phyloP scores from a whole-genome alignment of 2,888 invertebrate species.

The Ennomos quercinarius region DNA sequence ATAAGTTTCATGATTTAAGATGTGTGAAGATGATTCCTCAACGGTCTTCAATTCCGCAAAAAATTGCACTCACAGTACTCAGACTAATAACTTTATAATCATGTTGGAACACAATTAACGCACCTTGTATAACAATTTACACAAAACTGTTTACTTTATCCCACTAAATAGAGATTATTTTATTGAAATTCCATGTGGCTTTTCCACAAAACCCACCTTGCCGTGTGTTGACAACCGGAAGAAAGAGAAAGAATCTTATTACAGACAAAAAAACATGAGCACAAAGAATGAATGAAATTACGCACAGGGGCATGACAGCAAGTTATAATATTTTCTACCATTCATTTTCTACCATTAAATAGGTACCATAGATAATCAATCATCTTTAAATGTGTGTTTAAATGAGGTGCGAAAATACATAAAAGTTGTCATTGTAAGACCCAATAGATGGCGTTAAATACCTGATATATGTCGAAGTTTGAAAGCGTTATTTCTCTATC shows the following conservation, averaged over 20 bases:
- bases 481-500: no score
- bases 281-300: slow-evolving; percentile 24
- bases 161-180: slow-evolving; percentile 46
- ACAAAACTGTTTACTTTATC: slow-evolving; percentile 22
- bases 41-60: slow-evolving; percentile 2
- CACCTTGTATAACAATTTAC: slow-evolving; percentile 33
- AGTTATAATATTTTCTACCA: slow-evolving; percentile 27
- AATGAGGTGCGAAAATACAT: no score
- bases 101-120: slow-evolving; percentile 35
- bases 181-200: slow-evolving; percentile 73
- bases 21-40: slow-evolving; percentile 10
- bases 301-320: slow-evolving; percentile 34
- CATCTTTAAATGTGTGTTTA: no score
- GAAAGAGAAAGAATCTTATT: slow-evolving; percentile 56
- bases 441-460: no score
- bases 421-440: no score
- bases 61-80: slow-evolving; percentile 20
- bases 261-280: no score
- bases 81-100: slow-evolving; percentile 1
- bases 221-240: slow-evolving; percentile 80
- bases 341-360: no score
- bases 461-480: no score
- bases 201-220: slow-evolving; percentile 72
- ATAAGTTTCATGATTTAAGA: no score
- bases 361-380: no score